phyloP scores from a whole-genome alignment of 2,888 invertebrate species.

The Cataglyphis cursor region DNA sequence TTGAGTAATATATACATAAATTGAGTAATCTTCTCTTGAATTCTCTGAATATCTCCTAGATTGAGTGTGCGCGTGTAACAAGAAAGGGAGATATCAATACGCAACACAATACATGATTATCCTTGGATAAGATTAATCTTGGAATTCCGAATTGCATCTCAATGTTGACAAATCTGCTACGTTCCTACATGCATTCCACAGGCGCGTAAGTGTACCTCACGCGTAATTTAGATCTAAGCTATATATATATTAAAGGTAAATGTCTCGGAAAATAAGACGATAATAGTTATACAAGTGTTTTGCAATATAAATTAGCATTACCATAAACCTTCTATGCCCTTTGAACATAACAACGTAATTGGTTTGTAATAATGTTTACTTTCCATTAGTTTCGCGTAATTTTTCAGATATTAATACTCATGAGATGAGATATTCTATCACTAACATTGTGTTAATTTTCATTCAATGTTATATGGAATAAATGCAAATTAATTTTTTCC shows the following conservation, averaged over 20 bases:
- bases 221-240: constrained; percentile 24
- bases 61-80: neutral
- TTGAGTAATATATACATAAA: neutral
- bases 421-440: neutral
- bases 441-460: neutral
- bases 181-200: constrained; percentile 15
- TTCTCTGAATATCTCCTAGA: neutral
- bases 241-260: neutral
- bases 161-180: constrained; percentile 16
- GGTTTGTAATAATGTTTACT: neutral
- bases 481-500: constrained; percentile 31
- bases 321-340: neutral
- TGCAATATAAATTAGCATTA: neutral
- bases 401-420: neutral
- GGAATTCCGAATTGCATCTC: constrained; percentile 32
- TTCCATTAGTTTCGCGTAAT: neutral
- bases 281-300: neutral
- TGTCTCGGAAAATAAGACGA: neutral
- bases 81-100: neutral
- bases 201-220: neutral
- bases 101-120: constrained; percentile 30
- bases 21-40: neutral
- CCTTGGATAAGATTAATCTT: constrained; percentile 45
- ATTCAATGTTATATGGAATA: neutral
- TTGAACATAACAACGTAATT: neutral